A percentile compares a stretch with the other conserved stretches of the same genome.
Evolutionary conservation across 1,140 invertebrate species (phyloP).

Genomic region (Drosophila yakuba): DNA sequence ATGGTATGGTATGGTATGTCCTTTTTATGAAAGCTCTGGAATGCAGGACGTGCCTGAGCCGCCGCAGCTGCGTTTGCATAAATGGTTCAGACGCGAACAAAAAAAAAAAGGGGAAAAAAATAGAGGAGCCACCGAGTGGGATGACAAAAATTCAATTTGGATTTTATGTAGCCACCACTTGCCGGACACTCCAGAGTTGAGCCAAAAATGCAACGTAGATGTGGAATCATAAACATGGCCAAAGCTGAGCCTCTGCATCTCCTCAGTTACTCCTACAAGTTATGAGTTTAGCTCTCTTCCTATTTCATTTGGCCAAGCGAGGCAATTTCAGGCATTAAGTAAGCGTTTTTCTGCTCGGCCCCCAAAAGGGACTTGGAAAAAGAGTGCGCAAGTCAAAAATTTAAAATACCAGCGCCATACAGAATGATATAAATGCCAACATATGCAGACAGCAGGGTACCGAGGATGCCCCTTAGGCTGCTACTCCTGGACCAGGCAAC

Average conservation of each 20-base stretch:
- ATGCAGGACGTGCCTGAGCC: constrained; percentile 64
- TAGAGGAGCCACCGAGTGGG: constrained; percentile 4
- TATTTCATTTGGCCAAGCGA: constrained; percentile 18
- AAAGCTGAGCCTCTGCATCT: constrained; percentile 32
- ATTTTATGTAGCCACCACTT: constrained; percentile 57
- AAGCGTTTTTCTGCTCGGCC: constrained; percentile 46
- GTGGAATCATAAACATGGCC: constrained; percentile 61
- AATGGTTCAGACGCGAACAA: constrained; percentile 53
- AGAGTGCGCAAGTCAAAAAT: constrained; percentile 51
- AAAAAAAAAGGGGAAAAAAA: constrained; percentile 13
- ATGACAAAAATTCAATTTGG: constrained; percentile 76
- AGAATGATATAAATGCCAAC: constrained; percentile 64
- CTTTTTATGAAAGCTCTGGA: constrained; percentile 43
- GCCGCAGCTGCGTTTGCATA: constrained; percentile 76
- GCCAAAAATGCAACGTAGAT: constrained; percentile 43
- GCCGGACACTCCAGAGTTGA: constrained; percentile 2
- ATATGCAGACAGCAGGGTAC: constrained; percentile 59
- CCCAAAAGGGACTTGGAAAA: constrained; percentile 3
- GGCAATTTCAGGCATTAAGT: constrained; percentile 59
- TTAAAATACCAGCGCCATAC: constrained; percentile 57
- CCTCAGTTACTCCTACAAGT: constrained; percentile 62
- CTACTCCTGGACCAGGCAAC: not conserved
- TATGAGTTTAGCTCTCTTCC: constrained; percentile 58
- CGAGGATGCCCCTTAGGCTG: not conserved
- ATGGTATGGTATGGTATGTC: not conserved